A percentile compares a stretch with the other conserved stretches of the same genome.
Evolutionary conservation across 2,113 vertebrate genomes (phyloP).

Genomic region (Benitochromis conjunctus): DNA sequence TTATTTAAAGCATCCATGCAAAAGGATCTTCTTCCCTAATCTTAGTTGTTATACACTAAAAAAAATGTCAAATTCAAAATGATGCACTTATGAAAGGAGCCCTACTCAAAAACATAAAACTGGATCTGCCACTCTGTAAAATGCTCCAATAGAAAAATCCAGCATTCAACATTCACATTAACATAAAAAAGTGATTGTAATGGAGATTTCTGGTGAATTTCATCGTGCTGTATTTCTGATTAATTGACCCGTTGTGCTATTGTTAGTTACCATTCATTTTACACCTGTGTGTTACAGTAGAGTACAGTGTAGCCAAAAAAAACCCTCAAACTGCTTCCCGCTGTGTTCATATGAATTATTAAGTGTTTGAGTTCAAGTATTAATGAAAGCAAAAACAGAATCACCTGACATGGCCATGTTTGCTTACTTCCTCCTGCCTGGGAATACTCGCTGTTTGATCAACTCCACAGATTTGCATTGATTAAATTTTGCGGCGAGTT

Average conservation of each 20-base stretch:
- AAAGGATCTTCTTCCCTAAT: neutral
- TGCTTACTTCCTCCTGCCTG: neutral
- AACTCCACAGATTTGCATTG: neutral
- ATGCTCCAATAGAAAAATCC: neutral
- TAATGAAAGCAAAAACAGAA: neutral
- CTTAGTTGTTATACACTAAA: neutral
- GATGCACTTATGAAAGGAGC: neutral
- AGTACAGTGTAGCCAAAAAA: neutral
- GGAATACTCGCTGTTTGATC: neutral
- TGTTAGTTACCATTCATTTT: neutral
- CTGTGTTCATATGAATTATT: neutral
- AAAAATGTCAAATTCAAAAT: neutral
- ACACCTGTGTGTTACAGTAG: neutral
- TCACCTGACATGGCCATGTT: neutral
- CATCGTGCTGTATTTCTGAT: rapidly evolving
- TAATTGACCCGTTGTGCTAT: neutral
- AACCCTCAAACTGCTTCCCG: neutral
- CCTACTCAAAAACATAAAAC: neutral
- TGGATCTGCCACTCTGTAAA: neutral
- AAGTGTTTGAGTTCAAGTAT: neutral
- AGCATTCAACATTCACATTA: neutral
- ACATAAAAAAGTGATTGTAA: neutral
- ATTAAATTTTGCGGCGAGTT: neutral
- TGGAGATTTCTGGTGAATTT: neutral
- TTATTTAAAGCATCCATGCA: neutral